Conservation (phyloP, 2,113 vertebrate genomes). For the Carlito syrichta region DNA sequence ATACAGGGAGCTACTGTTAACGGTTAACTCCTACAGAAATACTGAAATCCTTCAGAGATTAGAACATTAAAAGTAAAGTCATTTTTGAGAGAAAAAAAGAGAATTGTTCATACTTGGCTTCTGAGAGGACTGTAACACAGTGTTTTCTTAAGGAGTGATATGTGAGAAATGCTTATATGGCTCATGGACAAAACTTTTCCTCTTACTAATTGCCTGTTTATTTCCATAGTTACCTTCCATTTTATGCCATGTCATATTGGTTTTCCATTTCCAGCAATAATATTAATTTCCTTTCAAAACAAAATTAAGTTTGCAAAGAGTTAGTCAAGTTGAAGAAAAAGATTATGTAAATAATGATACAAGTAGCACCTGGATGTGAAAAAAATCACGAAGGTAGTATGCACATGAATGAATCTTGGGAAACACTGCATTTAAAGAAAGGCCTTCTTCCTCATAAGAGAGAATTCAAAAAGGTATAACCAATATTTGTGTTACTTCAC, state of each 20-base stretch:
- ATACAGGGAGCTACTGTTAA: background rate
- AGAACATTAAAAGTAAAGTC: background rate
- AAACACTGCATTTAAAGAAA: background rate
- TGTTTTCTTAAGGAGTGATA: background rate
- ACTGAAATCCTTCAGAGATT: background rate
- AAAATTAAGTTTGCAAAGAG: background rate
- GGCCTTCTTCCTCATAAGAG: background rate
- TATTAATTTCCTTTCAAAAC: conserved; percentile 9
- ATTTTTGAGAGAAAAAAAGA: background rate
- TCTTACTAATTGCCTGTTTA: background rate
- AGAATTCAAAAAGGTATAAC: background rate
- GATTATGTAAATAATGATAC: background rate
- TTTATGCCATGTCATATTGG: background rate
- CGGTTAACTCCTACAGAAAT: background rate
- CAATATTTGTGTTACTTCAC: background rate
- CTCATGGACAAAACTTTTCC: background rate
- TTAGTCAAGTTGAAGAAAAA: background rate
- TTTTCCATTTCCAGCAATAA: background rate
- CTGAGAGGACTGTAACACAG: background rate
- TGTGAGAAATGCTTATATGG: background rate
- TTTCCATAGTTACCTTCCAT: background rate
- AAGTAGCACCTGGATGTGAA: background rate
- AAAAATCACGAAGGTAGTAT: background rate
- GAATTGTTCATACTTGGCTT: background rate
- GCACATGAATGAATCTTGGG: background rate